These are phyloP conservation scores for Caerostris extrusa DNA, from an alignment of 1,140 invertebrate species.

Conservation along the genomic window DNA sequence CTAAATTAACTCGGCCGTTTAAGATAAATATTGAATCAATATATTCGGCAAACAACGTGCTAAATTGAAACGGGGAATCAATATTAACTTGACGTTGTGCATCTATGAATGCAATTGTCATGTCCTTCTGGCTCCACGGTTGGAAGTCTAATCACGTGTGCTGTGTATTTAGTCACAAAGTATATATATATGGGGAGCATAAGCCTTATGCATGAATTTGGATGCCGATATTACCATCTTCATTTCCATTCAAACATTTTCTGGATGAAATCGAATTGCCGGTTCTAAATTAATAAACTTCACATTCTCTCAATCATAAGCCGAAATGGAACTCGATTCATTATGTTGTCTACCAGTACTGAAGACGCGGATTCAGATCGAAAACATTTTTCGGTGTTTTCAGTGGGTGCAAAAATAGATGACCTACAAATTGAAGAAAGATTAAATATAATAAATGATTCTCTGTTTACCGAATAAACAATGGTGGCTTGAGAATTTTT, in stretches of 20 bases:
- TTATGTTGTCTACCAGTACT: neutral
- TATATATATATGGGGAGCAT: neutral
- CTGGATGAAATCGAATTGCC: constrained; percentile 50
- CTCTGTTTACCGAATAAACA: neutral
- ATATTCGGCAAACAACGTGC: constrained; percentile 76
- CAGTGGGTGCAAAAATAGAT: neutral
- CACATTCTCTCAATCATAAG: neutral
- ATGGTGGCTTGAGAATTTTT: neutral
- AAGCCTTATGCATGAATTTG: constrained; percentile 45
- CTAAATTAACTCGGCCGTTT: constrained; percentile 75
- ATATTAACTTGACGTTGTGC: constrained; percentile 76
- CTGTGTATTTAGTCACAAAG: constrained; percentile 57
- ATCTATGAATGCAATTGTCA: constrained; percentile 76
- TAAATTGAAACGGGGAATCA: constrained; percentile 76
- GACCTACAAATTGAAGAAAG: neutral
- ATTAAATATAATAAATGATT: neutral
- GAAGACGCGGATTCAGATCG: neutral
- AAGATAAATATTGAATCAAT: constrained; percentile 77
- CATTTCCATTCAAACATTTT: constrained; percentile 65
- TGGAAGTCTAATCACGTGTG: constrained; percentile 62
- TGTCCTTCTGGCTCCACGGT: constrained; percentile 63
- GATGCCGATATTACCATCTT: constrained; percentile 50
- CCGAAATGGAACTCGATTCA: constrained; percentile 3
- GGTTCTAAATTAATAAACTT: constrained; percentile 48
- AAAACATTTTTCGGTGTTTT: neutral